Percentiles rank a stretch among this genome's conserved stretches.
phyloP scores from a whole-genome alignment of 2,888 invertebrate species.

The Abscondita cerata region DNA sequence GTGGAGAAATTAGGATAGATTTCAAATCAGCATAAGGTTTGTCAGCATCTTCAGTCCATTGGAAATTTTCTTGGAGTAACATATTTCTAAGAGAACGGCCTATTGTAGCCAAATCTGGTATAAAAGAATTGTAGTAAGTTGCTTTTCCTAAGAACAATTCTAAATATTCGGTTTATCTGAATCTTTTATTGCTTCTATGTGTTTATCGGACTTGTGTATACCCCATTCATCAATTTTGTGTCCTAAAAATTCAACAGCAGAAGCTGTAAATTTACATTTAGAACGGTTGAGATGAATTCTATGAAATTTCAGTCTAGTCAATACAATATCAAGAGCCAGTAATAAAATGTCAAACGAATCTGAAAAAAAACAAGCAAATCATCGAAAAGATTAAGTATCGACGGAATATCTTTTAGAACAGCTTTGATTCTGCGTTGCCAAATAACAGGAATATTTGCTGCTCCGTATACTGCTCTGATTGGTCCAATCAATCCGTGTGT shows the following conservation, averaged over 20 bases:
- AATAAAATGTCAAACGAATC: no score
- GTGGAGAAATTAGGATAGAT: no score
- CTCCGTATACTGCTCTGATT: conserved; percentile 4
- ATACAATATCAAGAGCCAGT: no score
- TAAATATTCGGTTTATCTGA: conserved; percentile 27
- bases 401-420: conserved; percentile 13
- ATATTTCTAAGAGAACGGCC: no score
- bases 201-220: conserved; percentile 15
- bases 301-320: no score
- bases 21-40: no score
- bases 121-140: conserved; percentile 3
- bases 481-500: conserved; percentile 18
- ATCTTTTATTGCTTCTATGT: no score
- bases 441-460: conserved; percentile 21
- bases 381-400: neutral
- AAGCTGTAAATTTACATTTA: no score
- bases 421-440: conserved; percentile 21
- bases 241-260: conserved; percentile 21
- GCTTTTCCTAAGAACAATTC: conserved; percentile 27
- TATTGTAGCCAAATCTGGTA: neutral
- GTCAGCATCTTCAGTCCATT: no score
- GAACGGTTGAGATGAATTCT: no score
- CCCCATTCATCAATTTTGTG: conserved; percentile 28
- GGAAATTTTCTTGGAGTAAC: no score
- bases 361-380: no score